phyloP scores from a whole-genome alignment of 1,140 invertebrate genomes.

The Coenobita brevimanus region DNA sequence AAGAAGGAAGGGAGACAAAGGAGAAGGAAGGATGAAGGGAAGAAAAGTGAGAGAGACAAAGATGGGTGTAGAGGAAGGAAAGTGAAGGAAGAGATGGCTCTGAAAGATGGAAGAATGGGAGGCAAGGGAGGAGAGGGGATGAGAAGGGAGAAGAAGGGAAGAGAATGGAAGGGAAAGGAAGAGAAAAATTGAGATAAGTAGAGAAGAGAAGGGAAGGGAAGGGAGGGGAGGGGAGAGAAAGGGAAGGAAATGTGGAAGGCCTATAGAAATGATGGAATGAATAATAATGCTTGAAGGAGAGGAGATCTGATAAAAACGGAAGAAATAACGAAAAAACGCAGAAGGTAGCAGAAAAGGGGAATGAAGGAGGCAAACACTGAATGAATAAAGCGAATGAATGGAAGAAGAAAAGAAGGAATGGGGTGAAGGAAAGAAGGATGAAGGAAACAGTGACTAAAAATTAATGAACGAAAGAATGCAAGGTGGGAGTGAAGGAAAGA shows the following conservation, averaged over 20 bases:
- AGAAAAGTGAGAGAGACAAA: too few species aligned
- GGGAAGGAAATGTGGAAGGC: not conserved
- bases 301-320: not conserved
- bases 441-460: not conserved
- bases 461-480: not conserved
- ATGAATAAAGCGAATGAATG: not conserved
- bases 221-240: conserved; percentile 3
- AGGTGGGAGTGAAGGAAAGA: conserved; percentile 6
- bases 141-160: conserved; percentile 1
- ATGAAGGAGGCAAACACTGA: not conserved
- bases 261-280: not conserved
- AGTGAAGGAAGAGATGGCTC: not conserved
- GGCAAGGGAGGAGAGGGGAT: not conserved
- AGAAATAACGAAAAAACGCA: not conserved
- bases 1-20: not conserved
- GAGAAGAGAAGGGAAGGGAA: conserved; percentile 7
- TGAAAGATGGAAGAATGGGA: conserved; percentile 11
- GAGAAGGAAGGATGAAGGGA: not conserved
- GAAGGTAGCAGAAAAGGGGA: not conserved
- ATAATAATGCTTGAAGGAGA: not conserved
- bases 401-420: not conserved
- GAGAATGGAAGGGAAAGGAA: conserved; percentile 17
- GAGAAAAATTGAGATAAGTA: too few species aligned
- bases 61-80: not conserved
- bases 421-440: not conserved